Evolutionary conservation across 2,113 vertebrate genomes (phyloP).

Genomic region (Orientallactaga bullata): DNA sequence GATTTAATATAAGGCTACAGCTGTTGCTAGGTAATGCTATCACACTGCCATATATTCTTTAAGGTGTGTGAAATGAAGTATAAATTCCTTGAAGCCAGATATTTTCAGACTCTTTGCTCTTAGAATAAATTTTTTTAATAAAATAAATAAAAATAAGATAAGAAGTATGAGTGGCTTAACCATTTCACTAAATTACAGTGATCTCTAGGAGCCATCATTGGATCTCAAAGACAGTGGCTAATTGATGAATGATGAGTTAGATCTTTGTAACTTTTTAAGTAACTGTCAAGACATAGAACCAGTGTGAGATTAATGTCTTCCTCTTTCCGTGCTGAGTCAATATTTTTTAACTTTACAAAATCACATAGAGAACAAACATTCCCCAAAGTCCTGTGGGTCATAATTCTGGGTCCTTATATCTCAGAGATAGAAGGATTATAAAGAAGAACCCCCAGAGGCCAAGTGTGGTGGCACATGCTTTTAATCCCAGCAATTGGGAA

Average conservation of each 20-base stretch:
- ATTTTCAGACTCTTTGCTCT: slow-evolving; percentile 36
- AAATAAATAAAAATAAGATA: neutral
- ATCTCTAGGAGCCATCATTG: neutral
- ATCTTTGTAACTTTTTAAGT: neutral
- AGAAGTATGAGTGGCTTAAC: neutral
- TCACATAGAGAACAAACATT: neutral
- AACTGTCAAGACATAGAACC: neutral
- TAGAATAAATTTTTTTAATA: neutral
- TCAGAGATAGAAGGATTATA: neutral
- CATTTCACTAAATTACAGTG: neutral
- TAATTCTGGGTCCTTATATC: neutral
- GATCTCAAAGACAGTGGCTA: neutral
- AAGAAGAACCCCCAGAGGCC: neutral
- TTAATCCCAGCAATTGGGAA: too few species aligned
- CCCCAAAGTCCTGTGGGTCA: neutral
- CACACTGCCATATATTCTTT: slow-evolving; percentile 28
- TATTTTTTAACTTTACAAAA: neutral
- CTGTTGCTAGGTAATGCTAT: slow-evolving; percentile 33
- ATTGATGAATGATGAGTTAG: neutral
- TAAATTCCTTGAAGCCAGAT: neutral
- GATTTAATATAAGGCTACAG: slow-evolving; percentile 4
- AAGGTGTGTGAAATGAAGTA: slow-evolving; percentile 44
- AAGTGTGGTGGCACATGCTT: too few species aligned
- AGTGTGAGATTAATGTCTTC: neutral
- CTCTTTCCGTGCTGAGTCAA: neutral